Evolutionary conservation across 92 coral and sea anemone genomes (phyloP).

Genomic region (Virgularia gustaviana): DNA sequence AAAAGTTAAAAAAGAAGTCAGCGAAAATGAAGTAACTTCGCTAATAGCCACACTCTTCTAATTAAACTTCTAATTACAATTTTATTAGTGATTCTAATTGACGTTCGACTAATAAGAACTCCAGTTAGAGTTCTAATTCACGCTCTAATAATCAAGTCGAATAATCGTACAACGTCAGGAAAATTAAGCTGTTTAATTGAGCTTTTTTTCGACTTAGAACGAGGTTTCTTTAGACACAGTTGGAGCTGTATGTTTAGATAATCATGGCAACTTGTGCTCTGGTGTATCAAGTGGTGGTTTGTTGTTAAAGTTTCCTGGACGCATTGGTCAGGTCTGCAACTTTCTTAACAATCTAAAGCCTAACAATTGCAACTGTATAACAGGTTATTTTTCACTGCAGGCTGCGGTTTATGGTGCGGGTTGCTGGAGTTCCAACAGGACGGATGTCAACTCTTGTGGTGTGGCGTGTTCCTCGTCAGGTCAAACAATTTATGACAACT

Average conservation of each 20-base stretch:
- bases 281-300: conserved; percentile 96
- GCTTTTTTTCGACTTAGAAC: not conserved
- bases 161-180: too few species aligned
- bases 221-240: conserved; percentile 68
- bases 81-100: too few species aligned
- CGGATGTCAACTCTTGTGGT: conserved; percentile 43
- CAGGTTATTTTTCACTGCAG: conserved; percentile 24
- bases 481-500: not conserved
- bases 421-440: conserved; percentile 67
- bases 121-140: too few species aligned
- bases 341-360: too few species aligned
- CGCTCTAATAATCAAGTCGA: too few species aligned
- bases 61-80: too few species aligned
- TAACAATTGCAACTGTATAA: not conserved
- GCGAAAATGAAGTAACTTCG: too few species aligned
- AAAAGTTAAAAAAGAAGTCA: too few species aligned
- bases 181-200: not conserved
- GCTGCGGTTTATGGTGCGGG: conserved; percentile 91
- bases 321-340: conserved; percentile 80
- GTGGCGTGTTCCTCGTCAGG: conserved; percentile 93
- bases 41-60: too few species aligned
- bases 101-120: too few species aligned
- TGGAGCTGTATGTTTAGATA: conserved; percentile 85
- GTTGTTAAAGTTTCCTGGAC: conserved; percentile 74
- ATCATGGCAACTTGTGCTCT: conserved; percentile 62